Evolutionary conservation across 2,113 vertebrate genomes (phyloP), one percentile per base, ranked within the genome.

Genomic region (Felis chaus): DNA sequence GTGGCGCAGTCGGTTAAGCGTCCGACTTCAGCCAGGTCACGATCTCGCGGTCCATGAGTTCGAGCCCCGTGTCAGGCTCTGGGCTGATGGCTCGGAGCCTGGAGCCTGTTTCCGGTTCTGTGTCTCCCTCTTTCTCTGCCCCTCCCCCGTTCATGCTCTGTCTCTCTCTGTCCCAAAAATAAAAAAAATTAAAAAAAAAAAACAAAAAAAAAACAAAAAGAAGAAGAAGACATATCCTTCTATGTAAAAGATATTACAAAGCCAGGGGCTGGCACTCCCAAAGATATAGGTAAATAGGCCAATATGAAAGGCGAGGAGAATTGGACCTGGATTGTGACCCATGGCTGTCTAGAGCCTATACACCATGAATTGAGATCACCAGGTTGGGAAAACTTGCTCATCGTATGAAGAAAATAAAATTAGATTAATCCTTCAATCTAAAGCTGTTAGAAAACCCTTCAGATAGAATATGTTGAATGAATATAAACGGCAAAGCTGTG

Each of bases 291-390:
- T 19, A 33, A 83, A 36, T 14, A 31, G 73, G 4, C 13, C 11
- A 15, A 19, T 3, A 18, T 3, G 19, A 13, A 80, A 33, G 31
- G 21, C 27, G 0, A 65, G 3, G 36, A 25, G 45, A 13, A 13
- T 45, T 45, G 45, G 45, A 1, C 16, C 36, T 85, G 19, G 39
- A 15, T 6, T 18, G 2, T 9, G 33, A 48, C 78, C 19, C 41
- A 53, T 9, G 50, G 33, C 19, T 27, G 10, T 25, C 4, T 41
- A 18, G 48, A 36, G 4, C 10, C 7, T 13, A 19, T 36, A 45
- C 18, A n/a, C 8, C 14, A 19, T 1, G 25, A 41, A 11, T 23
- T 27, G 12, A 10, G 23, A 21, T 8, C n/a, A 39, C 23, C 0
- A 55, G 31, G 6, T 9, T 48, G 50, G 18, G 18, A 61, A 16